Conservation (phyloP, 2,113 vertebrate species). For the Epinephelus moara region DNA sequence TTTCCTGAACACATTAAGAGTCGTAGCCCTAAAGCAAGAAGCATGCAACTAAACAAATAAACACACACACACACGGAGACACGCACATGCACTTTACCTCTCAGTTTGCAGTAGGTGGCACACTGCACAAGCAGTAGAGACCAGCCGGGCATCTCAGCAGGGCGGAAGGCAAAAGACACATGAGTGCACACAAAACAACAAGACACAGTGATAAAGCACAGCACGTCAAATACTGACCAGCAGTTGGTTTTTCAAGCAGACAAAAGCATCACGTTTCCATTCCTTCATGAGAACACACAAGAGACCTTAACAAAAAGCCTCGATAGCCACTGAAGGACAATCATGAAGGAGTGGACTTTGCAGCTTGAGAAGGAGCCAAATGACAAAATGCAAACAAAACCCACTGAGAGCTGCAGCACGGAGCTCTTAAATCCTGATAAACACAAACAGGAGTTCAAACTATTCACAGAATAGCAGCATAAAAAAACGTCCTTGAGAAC, state of each 20-base stretch:
- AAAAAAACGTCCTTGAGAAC: slow-evolving; percentile 37
- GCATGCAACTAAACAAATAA: slow-evolving; percentile 63
- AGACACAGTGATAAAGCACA: slow-evolving; percentile 70
- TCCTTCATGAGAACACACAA: slow-evolving; percentile 42
- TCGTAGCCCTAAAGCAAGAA: slow-evolving; percentile 53
- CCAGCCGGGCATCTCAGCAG: slow-evolving; percentile 73
- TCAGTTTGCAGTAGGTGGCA: slow-evolving; percentile 73
- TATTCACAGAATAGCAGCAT: slow-evolving; percentile 71
- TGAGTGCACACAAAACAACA: slow-evolving; percentile 55
- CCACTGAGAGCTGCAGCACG: slow-evolving; percentile 30
- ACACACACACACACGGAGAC: slow-evolving; percentile 51
- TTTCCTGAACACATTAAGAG: slow-evolving; percentile 44
- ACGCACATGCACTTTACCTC: slow-evolving; percentile 81
- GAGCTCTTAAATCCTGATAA: slow-evolving; percentile 10
- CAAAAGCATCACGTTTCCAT: slow-evolving; percentile 61
- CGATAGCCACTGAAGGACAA: not conserved
- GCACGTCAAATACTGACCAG: slow-evolving; percentile 73
- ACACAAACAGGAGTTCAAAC: slow-evolving; percentile 24
- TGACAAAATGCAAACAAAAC: slow-evolving; percentile 49
- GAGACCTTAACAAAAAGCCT: slow-evolving; percentile 14
- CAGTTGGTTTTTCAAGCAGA: slow-evolving; percentile 63
- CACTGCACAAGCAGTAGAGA: slow-evolving; percentile 79
- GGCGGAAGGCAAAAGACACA: slow-evolving; percentile 68
- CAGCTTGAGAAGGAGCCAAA: slow-evolving; percentile 53
- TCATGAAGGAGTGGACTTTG: slow-evolving; percentile 62